Conservation (phyloP, 1,140 invertebrate genomes). For the Rhynchophorus ferrugineus region DNA sequence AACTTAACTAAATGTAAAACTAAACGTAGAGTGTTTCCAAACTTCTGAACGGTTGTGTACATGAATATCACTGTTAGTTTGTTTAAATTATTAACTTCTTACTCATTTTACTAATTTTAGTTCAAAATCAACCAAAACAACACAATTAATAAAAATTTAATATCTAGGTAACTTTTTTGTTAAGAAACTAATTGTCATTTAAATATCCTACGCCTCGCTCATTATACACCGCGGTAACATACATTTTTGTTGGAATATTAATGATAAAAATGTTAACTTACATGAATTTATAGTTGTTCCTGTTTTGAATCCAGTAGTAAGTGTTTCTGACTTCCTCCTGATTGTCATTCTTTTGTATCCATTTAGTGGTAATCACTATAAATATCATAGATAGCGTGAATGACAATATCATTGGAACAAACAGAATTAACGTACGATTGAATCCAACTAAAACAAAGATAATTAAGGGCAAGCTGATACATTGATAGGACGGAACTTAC, state of each 20-base stretch:
- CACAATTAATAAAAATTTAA: too few relatives aligned
- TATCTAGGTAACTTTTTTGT: too few relatives aligned
- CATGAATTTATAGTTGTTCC: slow-evolving; percentile 13
- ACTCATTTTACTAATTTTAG: too few relatives aligned
- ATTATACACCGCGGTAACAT: too few relatives aligned
- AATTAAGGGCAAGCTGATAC: neutral
- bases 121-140: too few relatives aligned
- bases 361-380: neutral
- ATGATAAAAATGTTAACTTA: slow-evolving; percentile 6
- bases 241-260: neutral
- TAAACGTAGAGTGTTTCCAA: too few relatives aligned
- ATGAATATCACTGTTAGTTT: too few relatives aligned
- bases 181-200: too few relatives aligned
- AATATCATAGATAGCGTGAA: neutral
- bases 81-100: too few relatives aligned
- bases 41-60: too few relatives aligned
- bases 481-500: slow-evolving; percentile 4
- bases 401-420: neutral
- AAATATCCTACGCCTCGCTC: too few relatives aligned
- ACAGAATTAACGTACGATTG: neutral
- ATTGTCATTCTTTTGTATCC: neutral
- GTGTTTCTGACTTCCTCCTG: neutral
- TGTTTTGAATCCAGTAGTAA: slow-evolving; percentile 11
- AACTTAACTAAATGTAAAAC: too few relatives aligned
- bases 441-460: neutral